Conservation (phyloP, 2,113 vertebrate species). For the Eidolon helvum region DNA sequence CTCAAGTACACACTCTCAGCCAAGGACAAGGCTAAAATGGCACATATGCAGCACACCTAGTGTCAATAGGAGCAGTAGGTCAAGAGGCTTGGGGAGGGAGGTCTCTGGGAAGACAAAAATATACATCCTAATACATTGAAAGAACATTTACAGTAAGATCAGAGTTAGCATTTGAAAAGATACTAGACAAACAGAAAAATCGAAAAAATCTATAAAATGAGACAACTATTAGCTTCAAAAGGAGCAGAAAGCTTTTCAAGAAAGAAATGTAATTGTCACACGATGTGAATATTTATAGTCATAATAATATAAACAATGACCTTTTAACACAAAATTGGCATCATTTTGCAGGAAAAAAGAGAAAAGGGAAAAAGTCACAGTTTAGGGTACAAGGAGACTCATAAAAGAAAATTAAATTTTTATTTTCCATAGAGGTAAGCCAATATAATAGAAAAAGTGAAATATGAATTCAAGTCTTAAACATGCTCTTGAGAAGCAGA, state of each 20-base stretch:
- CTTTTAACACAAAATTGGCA: neutral
- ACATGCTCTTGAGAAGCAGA: neutral
- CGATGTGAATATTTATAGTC: neutral
- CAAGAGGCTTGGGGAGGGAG: accelerated
- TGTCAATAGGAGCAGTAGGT: neutral
- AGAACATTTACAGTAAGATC: neutral
- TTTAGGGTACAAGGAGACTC: neutral
- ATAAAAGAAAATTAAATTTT: neutral
- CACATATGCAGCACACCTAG: accelerated
- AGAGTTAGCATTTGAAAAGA: neutral
- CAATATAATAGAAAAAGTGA: neutral
- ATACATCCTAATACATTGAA: neutral
- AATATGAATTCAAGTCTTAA: neutral
- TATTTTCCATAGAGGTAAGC: neutral
- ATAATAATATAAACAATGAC: neutral
- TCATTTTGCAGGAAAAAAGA: neutral
- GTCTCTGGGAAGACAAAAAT: neutral
- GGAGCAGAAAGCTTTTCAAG: neutral
- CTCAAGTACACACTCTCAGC: neutral
- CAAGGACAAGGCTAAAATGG: neutral
- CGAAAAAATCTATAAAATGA: neutral
- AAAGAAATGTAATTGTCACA: neutral
- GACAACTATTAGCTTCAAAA: neutral
- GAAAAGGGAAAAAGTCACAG: neutral
- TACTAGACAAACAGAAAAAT: neutral